These are phyloP conservation scores for Athene noctua DNA, from an alignment of 2,113 vertebrate genomes.

Conservation along the genomic window DNA sequence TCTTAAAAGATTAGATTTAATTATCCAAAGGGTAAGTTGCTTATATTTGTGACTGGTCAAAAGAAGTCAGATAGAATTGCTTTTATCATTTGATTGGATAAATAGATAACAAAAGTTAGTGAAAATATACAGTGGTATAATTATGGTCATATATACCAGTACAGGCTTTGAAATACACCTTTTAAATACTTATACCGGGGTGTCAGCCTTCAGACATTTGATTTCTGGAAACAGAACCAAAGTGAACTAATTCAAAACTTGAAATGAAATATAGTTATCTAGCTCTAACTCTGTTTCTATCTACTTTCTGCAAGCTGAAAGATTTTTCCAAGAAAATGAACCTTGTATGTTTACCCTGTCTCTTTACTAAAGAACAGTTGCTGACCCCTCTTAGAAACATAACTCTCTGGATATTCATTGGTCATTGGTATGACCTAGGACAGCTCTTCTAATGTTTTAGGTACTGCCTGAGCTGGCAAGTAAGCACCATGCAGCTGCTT, in stretches of 20 bases:
- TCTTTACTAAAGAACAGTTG: neutral
- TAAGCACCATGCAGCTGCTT: too few species aligned
- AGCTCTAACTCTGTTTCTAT: neutral
- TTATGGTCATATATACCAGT: neutral
- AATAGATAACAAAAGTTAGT: neutral
- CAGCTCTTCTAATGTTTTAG: neutral
- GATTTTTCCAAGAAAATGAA: neutral
- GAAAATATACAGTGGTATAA: neutral
- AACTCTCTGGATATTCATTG: neutral
- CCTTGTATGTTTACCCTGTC: neutral
- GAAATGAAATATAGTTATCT: neutral
- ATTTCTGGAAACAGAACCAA: neutral
- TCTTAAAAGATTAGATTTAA: constrained; percentile 21
- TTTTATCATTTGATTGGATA: neutral
- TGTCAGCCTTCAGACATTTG: neutral
- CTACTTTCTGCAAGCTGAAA: neutral
- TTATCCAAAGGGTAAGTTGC: neutral
- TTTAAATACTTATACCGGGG: neutral
- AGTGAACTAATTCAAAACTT: neutral
- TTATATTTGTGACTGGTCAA: constrained; percentile 24
- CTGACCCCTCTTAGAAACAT: neutral
- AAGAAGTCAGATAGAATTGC: neutral
- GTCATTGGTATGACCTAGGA: neutral
- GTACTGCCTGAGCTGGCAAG: neutral
- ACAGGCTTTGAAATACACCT: neutral